Conservation (phyloP, 2,113 vertebrate genomes). For the human (Homo sapiens) region GRCh38 chr11:130200501-130201000, state of each 20-base stretch:
- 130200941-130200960: neutral
- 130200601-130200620: too few species aligned
- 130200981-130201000: neutral
- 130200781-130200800: neutral
- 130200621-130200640: too few species aligned
- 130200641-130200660: neutral
- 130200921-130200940: neutral
- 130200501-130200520: too few species aligned
- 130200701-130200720: neutral
- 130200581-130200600: too few species aligned
- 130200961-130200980: neutral
- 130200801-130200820: neutral
- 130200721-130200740: neutral
- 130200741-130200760: neutral
- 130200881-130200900: fast-evolving
- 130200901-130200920: neutral
- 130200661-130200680: neutral
- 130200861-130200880: neutral
- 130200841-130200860: neutral
- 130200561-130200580: too few species aligned
- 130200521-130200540: too few species aligned
- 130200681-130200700: neutral
- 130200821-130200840: neutral
- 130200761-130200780: neutral
- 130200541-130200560: too few species aligned